These are phyloP conservation scores for Stomatorhinus walkeri DNA, from an alignment of 2,797 vertebrate genomes.

Conservation along the genomic window DNA sequence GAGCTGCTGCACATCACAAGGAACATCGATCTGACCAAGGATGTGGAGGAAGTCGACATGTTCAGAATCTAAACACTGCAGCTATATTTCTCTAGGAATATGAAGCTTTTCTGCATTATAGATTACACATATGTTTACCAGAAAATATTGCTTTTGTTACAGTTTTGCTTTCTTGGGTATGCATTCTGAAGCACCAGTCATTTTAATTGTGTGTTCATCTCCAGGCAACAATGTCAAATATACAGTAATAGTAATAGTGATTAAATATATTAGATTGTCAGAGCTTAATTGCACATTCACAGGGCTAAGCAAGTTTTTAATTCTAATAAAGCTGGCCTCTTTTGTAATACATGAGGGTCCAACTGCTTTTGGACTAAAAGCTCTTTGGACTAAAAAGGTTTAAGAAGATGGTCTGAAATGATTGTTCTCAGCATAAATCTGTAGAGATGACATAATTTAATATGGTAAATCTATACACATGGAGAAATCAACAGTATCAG, in stretches of 20 bases:
- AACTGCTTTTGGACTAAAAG: background rate
- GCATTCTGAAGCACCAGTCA: background rate
- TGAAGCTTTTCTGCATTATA: background rate
- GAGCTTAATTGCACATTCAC: background rate
- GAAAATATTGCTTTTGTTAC: background rate
- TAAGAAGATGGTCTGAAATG: background rate
- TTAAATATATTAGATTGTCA: background rate
- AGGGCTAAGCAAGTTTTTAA: background rate
- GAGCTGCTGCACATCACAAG: background rate
- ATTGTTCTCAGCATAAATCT: background rate
- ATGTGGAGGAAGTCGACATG: background rate
- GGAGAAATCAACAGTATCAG: conserved; percentile 13
- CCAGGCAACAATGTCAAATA: background rate
- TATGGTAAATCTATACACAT: background rate
- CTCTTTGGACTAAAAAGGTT: background rate
- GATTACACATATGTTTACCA: background rate
- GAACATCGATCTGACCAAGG: background rate
- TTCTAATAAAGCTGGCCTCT: background rate
- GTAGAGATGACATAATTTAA: conserved; percentile 17
- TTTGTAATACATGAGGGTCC: background rate
- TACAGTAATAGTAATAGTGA: background rate
- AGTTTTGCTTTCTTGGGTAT: background rate
- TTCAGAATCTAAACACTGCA: background rate
- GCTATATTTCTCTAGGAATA: background rate
- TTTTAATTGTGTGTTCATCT: background rate